These are phyloP conservation scores for Eurystomus gularis DNA, from an alignment of 2,113 vertebrate genomes.

Conservation along the genomic window DNA sequence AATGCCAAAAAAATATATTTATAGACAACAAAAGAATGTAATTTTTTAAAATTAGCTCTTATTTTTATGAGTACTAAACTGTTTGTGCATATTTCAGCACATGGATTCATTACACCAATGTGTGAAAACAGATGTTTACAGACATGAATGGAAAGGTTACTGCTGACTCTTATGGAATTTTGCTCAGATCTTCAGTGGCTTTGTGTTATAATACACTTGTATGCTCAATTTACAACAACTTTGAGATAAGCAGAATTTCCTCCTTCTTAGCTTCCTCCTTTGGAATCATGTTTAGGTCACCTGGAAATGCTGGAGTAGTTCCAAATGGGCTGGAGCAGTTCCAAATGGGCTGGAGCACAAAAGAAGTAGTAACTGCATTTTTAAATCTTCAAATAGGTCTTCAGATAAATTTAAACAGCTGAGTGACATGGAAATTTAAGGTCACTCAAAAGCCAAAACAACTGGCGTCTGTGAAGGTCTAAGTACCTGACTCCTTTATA, in stretches of 20 bases:
- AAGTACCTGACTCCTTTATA: background rate
- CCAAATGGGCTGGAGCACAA: background rate
- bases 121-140: background rate
- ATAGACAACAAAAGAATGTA: fast-evolving
- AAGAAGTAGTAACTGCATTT: background rate
- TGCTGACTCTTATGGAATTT: background rate
- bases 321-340: background rate
- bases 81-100: background rate
- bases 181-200: background rate
- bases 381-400: background rate
- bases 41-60: background rate
- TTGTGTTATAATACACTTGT: background rate
- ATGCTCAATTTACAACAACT: background rate
- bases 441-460: background rate
- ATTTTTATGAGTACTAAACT: background rate
- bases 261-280: background rate
- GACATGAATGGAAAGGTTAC: background rate
- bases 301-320: background rate
- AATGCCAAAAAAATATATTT: background rate
- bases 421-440: background rate
- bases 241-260: background rate
- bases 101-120: fast-evolving
- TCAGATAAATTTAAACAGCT: background rate
- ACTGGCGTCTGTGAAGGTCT: background rate
- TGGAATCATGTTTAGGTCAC: background rate